A percentile compares a stretch with the other conserved stretches of the same genome.
Conservation (phyloP, 2,797 vertebrate genomes). For the Todus mexicanus region DNA sequence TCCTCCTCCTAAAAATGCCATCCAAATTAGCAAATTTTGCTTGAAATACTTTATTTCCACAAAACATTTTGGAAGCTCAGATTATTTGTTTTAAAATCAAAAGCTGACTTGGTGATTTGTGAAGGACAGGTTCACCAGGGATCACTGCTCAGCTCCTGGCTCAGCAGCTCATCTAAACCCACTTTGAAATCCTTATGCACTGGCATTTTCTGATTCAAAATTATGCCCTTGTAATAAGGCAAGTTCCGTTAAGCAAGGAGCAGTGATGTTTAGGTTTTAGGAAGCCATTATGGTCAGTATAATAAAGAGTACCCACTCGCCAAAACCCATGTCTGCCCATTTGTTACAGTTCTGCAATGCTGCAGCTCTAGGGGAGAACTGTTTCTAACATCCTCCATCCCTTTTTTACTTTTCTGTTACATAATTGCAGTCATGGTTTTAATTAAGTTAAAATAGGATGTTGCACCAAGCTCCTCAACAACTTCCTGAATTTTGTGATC, state of each 20-base stretch:
- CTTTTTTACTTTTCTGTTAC: not conserved
- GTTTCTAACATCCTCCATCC: not conserved
- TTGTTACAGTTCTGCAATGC: not conserved
- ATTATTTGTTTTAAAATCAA: not conserved
- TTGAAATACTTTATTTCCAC: not conserved
- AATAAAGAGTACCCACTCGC: not conserved
- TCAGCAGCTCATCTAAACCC: not conserved
- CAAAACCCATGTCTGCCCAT: not conserved
- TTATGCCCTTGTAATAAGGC: not conserved
- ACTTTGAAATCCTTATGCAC: not conserved
- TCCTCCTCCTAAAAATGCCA: not conserved
- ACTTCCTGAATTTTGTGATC: constrained; percentile 1
- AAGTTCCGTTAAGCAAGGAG: no score
- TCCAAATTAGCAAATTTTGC: not conserved
- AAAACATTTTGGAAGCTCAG: not conserved
- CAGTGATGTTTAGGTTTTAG: not conserved
- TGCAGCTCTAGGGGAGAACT: not conserved
- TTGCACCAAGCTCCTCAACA: not conserved
- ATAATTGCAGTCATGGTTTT: not conserved
- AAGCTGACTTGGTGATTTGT: not conserved
- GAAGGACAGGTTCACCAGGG: not conserved
- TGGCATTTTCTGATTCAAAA: not conserved
- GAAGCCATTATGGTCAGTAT: not conserved
- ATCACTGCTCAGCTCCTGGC: not conserved
- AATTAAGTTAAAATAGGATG: not conserved